phyloP scores from a whole-genome alignment of 2,888 invertebrate genomes.

The Temnothorax unifasciatus region DNA sequence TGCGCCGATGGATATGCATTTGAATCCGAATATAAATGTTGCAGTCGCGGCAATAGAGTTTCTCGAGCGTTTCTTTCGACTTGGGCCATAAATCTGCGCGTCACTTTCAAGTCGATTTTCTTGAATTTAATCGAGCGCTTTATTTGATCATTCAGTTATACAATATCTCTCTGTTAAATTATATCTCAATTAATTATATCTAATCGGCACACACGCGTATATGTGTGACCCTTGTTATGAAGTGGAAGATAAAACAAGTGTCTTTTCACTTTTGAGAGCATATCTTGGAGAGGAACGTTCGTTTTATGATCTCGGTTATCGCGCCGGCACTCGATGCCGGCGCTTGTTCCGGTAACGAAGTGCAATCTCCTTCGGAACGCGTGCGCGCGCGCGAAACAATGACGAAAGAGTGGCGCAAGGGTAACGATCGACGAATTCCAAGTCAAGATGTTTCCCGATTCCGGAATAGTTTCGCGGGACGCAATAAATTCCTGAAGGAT shows the following conservation, averaged over 20 bases:
- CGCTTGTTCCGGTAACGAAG: conserved; percentile 22
- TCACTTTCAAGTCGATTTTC: background rate
- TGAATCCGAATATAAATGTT: conserved; percentile 17
- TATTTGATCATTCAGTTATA: background rate
- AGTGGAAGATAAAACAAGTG: background rate
- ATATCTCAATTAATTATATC: background rate
- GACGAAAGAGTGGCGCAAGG: conserved; percentile 48
- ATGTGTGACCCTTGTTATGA: background rate
- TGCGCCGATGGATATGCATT: conserved; percentile 11
- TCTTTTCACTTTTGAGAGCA: background rate
- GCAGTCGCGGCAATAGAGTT: background rate
- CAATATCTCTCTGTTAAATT: background rate
- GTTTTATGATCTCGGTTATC: conserved; percentile 23
- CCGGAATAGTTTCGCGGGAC: conserved; percentile 51
- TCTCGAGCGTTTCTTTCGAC: background rate
- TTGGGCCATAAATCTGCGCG: background rate
- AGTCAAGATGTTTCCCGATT: conserved; percentile 57
- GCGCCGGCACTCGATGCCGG: background rate
- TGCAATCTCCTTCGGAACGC: conserved; percentile 11
- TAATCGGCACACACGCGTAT: background rate
- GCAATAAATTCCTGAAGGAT: conserved; percentile 61
- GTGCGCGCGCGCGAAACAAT: conserved; percentile 43
- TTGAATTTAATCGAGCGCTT: background rate
- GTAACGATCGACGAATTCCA: conserved; percentile 54
- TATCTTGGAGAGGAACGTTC: background rate